These are phyloP conservation scores for Meteorus sp. DNA, from an alignment of 1,140 invertebrate genomes.

Conservation along the genomic window DNA sequence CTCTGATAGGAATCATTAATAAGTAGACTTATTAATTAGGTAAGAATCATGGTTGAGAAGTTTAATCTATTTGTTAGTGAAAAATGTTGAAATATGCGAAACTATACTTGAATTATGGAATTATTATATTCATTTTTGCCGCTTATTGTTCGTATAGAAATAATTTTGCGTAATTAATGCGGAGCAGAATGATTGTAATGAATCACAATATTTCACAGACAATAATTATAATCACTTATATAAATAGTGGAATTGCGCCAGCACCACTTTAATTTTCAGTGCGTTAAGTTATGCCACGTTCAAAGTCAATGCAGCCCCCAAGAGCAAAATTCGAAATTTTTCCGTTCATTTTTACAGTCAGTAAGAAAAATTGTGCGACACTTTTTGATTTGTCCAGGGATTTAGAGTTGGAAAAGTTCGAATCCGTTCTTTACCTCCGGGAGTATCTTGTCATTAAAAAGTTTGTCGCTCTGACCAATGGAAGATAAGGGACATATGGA, in stretches of 20 bases:
- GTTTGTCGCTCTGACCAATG: conserved; percentile 29
- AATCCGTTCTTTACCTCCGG: conserved; percentile 24
- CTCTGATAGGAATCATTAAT: conserved; percentile 10
- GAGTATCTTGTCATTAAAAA: conserved; percentile 30
- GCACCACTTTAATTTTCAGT: background rate
- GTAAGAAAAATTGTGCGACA: conserved; percentile 22
- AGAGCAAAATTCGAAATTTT: conserved; percentile 16
- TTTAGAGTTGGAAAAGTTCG: conserved; percentile 10
- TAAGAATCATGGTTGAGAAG: conserved; percentile 1
- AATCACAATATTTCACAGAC: background rate
- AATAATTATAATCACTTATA: background rate
- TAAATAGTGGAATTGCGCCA: background rate
- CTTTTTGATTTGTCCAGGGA: conserved; percentile 31
- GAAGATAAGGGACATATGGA: conserved; percentile 26
- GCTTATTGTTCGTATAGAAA: background rate
- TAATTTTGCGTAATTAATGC: too few species aligned
- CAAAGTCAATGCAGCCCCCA: background rate
- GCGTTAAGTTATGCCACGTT: background rate
- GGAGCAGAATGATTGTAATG: too few species aligned
- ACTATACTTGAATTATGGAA: too few species aligned
- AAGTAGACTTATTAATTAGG: conserved; percentile 12
- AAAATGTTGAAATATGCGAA: background rate
- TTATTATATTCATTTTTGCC: background rate
- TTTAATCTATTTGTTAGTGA: background rate
- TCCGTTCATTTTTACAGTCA: conserved; percentile 14